These are phyloP conservation scores for Phaetusa simplex DNA, from an alignment of 2,113 vertebrate genomes.

Conservation along the genomic window DNA sequence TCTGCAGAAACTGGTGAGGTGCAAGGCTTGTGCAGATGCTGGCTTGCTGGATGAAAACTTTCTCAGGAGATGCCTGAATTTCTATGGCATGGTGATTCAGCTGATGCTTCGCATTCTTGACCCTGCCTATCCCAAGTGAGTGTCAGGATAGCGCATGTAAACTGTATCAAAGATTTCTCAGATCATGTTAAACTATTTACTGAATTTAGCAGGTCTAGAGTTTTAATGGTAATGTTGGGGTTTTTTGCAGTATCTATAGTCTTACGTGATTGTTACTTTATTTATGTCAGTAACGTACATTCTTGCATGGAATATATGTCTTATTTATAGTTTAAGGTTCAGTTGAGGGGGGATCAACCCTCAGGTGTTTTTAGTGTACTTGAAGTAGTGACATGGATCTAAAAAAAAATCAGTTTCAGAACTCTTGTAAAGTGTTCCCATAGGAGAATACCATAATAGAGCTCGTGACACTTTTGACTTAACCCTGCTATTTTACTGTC, in stretches of 20 bases:
- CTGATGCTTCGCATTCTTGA: slow-evolving; percentile 94
- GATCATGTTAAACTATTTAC: neutral
- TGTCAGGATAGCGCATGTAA: neutral
- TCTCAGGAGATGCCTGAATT: slow-evolving; percentile 94
- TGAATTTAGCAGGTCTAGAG: neutral
- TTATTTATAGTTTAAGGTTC: neutral
- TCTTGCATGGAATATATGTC: neutral
- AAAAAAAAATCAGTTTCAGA: neutral
- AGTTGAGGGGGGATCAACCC: neutral
- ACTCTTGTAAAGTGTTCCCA: neutral
- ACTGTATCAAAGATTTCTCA: neutral
- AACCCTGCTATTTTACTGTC: neutral
- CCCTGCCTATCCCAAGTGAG: slow-evolving; percentile 93
- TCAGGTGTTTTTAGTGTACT: neutral
- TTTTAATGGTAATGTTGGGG: neutral
- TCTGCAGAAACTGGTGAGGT: slow-evolving; percentile 94
- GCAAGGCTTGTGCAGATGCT: slow-evolving; percentile 96
- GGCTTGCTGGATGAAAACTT: slow-evolving; percentile 96
- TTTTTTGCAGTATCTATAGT: neutral
- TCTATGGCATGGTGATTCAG: slow-evolving; percentile 97
- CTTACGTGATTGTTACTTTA: neutral
- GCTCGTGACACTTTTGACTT: neutral
- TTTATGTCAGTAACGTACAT: neutral
- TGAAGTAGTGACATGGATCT: neutral
- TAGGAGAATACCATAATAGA: neutral